A percentile compares a stretch with the other conserved stretches of the same genome.
Conservation (phyloP, 2,113 vertebrate genomes). For the Haplochromis vanheusdeni region DNA sequence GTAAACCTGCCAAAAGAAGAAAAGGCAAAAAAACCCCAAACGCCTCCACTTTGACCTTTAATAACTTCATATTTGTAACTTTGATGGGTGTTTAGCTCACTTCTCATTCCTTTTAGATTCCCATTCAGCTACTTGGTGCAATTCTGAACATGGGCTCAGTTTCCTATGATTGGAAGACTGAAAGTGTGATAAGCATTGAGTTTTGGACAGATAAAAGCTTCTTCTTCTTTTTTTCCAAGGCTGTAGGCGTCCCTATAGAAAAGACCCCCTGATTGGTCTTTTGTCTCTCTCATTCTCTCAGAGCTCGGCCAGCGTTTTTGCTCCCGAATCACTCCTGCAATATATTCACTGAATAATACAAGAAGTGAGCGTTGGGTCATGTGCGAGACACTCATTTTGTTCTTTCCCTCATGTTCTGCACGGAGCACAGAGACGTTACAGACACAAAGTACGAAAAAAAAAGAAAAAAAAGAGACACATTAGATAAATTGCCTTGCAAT, state of each 20-base stretch:
- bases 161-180: conserved; percentile 21
- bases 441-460: neutral
- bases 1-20: neutral
- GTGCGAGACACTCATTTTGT: conserved; percentile 13
- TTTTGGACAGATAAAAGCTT: conserved; percentile 34
- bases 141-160: conserved; percentile 1
- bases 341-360: conserved; percentile 44
- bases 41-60: neutral
- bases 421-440: neutral
- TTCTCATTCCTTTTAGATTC: neutral
- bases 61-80: neutral
- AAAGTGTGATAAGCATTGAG: conserved; percentile 33
- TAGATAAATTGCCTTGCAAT: conserved; percentile 17
- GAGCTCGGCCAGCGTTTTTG: conserved; percentile 6
- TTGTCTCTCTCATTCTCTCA: conserved; percentile 29
- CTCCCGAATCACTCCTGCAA: conserved; percentile 10
- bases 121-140: neutral
- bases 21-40: fast-evolving
- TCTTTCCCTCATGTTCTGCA: neutral
- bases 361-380: conserved; percentile 10
- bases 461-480: neutral
- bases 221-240: neutral
- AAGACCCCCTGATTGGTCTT: conserved; percentile 25
- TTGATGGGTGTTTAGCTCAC: neutral
- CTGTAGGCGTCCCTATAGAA: conserved; percentile 18